A percentile compares a stretch with the other conserved stretches of the same genome.
phyloP scores from a whole-genome alignment of 2,113 vertebrate genomes.

The Myodes glareolus region DNA sequence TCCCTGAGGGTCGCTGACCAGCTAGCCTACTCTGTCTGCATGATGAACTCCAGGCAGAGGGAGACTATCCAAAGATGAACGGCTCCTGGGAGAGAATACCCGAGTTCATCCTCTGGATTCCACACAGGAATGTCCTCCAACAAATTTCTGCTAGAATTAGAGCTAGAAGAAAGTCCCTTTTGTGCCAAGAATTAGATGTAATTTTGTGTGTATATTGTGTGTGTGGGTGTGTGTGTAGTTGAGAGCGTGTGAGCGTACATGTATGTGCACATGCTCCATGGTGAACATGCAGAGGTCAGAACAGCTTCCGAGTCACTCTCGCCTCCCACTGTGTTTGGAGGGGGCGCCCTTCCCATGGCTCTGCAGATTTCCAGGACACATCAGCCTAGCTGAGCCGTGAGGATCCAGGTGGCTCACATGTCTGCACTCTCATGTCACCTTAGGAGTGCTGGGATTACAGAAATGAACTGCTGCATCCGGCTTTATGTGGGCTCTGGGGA shows the following conservation, averaged over 20 bases:
- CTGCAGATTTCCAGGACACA: accelerated
- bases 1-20: neutral
- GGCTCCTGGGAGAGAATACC: too few species aligned
- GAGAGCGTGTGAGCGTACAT: neutral
- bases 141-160: neutral
- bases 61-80: neutral
- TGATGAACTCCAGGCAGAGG: neutral
- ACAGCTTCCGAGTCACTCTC: neutral
- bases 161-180: slow-evolving; percentile 16
- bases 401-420: neutral
- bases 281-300: neutral
- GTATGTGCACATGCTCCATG: neutral
- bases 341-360: too few species aligned
- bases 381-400: neutral
- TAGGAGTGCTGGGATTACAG: too few species aligned
- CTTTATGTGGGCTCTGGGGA: neutral
- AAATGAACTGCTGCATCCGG: neutral
- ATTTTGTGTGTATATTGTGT: neutral
- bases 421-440: neutral
- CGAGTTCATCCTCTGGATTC: neutral
- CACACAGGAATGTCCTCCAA: too few species aligned
- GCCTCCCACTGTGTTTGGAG: neutral
- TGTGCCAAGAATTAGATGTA: neutral
- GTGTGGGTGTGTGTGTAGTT: neutral
- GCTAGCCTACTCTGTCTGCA: neutral